A percentile compares a stretch with the other conserved stretches of the same genome.
phyloP scores from a whole-genome alignment of 2,888 invertebrate genomes.

The Lagria hirta region DNA sequence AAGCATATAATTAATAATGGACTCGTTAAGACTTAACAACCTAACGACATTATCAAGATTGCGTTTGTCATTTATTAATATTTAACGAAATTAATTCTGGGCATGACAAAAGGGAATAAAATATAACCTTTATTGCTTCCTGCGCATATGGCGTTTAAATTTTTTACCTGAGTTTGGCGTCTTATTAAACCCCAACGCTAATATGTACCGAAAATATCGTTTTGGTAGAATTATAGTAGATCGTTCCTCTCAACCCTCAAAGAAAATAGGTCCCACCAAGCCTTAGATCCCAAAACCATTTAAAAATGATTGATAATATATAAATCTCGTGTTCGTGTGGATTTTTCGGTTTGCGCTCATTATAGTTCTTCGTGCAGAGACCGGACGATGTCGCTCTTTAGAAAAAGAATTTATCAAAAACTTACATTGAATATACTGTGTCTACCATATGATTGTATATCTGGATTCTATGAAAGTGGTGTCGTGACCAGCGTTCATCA shows the following conservation, averaged over 20 bases:
- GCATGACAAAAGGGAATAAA: conserved; percentile 50
- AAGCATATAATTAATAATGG: conserved; percentile 50
- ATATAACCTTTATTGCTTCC: conserved; percentile 49
- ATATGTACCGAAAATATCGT: conserved; percentile 13
- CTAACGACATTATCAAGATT: conserved; percentile 53
- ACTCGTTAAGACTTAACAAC: conserved; percentile 49
- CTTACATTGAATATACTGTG: conserved; percentile 29
- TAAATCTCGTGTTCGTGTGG: conserved; percentile 18
- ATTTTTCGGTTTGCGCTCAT: conserved; percentile 16
- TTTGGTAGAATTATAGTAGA: conserved; percentile 2
- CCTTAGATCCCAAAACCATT: too few species aligned
- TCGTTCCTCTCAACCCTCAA: conserved; percentile 1
- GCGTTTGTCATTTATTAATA: conserved; percentile 54
- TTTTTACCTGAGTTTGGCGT: conserved; percentile 45
- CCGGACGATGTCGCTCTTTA: conserved; percentile 17
- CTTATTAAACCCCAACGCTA: conserved; percentile 24
- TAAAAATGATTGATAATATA: too few species aligned
- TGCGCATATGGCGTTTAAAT: conserved; percentile 47
- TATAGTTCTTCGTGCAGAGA: conserved; percentile 15
- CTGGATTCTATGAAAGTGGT: conserved; percentile 47
- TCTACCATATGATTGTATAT: conserved; percentile 42
- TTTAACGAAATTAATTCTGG: conserved; percentile 51
- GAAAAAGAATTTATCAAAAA: conserved; percentile 23
- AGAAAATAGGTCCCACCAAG: too few species aligned
- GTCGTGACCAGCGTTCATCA: conserved; percentile 54